A percentile compares a stretch with the other conserved stretches of the same genome.
These are phyloP conservation scores for Piezodorus guildinii DNA, from an alignment of 1,140 invertebrate genomes.

Conservation along the genomic window DNA sequence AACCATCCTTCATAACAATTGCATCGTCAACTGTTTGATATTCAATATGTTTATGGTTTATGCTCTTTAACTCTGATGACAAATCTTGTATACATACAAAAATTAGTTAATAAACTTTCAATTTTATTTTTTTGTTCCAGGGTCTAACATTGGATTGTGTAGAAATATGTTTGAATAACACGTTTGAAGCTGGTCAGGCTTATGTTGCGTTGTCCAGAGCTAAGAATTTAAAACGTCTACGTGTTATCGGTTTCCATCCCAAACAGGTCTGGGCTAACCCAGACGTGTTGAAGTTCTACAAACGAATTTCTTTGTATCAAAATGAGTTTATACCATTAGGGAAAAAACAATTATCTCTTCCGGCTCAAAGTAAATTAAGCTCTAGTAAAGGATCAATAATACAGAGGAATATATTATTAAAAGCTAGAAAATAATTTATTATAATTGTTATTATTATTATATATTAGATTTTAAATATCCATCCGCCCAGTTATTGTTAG, in stretches of 20 bases:
- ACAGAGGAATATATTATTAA: too few relatives aligned
- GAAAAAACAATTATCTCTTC: neutral
- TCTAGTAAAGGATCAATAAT: too few relatives aligned
- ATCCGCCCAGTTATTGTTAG: too few relatives aligned
- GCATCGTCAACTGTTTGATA: too few relatives aligned
- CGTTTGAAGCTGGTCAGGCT: constrained; percentile 90
- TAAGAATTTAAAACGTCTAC: constrained; percentile 67
- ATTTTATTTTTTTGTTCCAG: constrained; percentile 38
- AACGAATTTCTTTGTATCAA: constrained; percentile 31
- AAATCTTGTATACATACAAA: too few relatives aligned
- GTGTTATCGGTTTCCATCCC: constrained; percentile 77
- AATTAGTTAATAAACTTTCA: too few relatives aligned
- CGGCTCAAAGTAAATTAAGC: neutral
- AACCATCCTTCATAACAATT: too few relatives aligned
- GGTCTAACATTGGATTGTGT: constrained; percentile 90
- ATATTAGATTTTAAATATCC: too few relatives aligned
- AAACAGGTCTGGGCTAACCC: constrained; percentile 81
- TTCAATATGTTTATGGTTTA: too few relatives aligned
- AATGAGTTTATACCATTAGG: constrained; percentile 17
- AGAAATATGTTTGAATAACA: constrained; percentile 78
- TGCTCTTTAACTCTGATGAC: too few relatives aligned
- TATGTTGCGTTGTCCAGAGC: constrained; percentile 91
- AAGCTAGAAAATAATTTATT: too few relatives aligned
- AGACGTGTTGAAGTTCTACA: constrained; percentile 76
- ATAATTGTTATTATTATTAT: too few relatives aligned